Evolutionary conservation across 2,113 vertebrate genomes (phyloP), one percentile per base, ranked within the genome.

Genomic region (Cathartes aura): DNA sequence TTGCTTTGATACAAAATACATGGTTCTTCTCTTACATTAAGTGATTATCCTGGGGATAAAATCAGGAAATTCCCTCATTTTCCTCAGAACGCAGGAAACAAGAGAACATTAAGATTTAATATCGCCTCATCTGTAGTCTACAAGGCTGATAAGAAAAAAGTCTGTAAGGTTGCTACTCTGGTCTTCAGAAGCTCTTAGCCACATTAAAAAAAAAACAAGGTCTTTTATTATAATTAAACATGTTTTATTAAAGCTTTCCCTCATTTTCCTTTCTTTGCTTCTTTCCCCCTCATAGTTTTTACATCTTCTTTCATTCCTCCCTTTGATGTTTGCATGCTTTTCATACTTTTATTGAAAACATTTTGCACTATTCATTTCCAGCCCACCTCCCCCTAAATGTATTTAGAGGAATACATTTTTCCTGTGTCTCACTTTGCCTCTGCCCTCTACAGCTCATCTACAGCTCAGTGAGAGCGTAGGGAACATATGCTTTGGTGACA

Each of bases 91-190:
- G 2, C 45, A 92, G 84, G 91, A 98, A 98, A 97, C 91, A 96
- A 96, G 87, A 71, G 85, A 94, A 93, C 97, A 96, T 97, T 96
- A 97, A 96, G 95, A 94, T 97, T 98, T 97, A 98, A 96, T 95
- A 96, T 89, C 93, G 95, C 80, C 73, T 94, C 92, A 95, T 95
- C 96, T 96, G 64, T 15, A 95, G 78, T 76, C 95, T 95, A 89
- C 74, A 89, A 88, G 48, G 30, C 82, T 91, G 74, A 82, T 95
- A 79, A 92, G 78, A 73, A 89, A 66, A 66, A 90, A 72, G 63
- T 76, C 83, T 82, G 50, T 71, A 94, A 87, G 86, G 71, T 78
- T 82, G 68, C 70, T 87, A 48, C 73, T 96, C 74, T 2, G 2
- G 73, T 83, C 81, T 93, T 93, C 81, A 97, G 89, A 89, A 92